These are phyloP conservation scores for Rhingia campestris DNA, from an alignment of 2,888 invertebrate species.

Conservation along the genomic window DNA sequence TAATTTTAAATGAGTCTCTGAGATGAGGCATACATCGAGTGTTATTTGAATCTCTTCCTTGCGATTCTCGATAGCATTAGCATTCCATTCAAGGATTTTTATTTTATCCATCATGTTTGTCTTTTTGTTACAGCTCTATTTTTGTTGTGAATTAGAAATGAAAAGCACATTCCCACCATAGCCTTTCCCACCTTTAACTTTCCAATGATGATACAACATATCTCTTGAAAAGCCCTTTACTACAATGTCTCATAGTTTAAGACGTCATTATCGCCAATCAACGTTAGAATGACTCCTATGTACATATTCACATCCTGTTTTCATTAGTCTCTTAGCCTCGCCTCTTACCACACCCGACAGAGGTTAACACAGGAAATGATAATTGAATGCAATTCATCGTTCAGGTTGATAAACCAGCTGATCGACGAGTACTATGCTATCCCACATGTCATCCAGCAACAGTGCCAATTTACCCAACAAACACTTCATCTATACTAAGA, in stretches of 20 bases:
- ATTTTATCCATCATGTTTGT: no score
- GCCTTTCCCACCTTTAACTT: no score
- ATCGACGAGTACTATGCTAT: not conserved
- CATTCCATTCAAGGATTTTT: no score
- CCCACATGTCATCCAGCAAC: conserved; percentile 2
- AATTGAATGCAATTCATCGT: conserved; percentile 65
- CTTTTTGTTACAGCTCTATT: no score
- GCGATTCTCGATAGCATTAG: no score
- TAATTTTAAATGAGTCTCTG: no score
- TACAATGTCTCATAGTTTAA: conserved; percentile 25
- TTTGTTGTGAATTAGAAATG: no score
- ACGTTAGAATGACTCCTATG: conserved; percentile 46
- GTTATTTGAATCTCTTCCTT: no score
- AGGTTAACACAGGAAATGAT: conserved; percentile 62
- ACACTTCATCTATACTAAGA: conserved; percentile 60
- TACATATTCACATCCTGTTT: conserved; percentile 52
- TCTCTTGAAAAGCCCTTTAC: no score
- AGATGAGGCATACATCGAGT: no score
- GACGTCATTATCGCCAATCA: conserved; percentile 58
- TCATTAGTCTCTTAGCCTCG: conserved; percentile 40
- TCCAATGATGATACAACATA: no score
- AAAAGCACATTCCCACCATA: no score
- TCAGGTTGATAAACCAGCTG: conserved; percentile 46
- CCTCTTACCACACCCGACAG: not conserved
- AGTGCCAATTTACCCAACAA: conserved; percentile 47